Conservation (phyloP, 2,113 vertebrate species). For the Pomatorhinus ruficollis region DNA sequence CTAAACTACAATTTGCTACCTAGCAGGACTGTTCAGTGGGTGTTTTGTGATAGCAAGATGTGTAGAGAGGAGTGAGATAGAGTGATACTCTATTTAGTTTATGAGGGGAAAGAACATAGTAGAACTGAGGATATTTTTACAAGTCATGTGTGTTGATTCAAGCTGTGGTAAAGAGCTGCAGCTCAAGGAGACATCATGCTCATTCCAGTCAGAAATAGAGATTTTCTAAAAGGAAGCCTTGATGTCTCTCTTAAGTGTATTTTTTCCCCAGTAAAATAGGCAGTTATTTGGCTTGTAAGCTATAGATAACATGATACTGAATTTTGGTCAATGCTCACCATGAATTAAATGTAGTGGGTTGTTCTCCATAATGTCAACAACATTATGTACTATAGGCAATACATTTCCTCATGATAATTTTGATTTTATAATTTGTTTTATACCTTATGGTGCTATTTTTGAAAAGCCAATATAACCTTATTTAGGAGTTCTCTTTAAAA, state of each 20-base stretch:
- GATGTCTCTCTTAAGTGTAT: background rate
- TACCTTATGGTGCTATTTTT: background rate
- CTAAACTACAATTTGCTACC: background rate
- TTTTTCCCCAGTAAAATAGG: background rate
- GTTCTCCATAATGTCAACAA: background rate
- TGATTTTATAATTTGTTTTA: background rate
- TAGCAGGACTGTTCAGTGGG: background rate
- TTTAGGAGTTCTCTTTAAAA: background rate
- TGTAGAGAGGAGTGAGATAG: background rate
- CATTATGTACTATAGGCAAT: accelerated
- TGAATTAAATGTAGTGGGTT: background rate
- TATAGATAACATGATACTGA: background rate
- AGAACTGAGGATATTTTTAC: background rate
- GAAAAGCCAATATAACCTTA: background rate
- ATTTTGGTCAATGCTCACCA: background rate
- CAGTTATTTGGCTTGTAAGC: background rate
- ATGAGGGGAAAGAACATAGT: background rate
- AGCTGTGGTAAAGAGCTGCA: background rate
- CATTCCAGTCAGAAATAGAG: background rate
- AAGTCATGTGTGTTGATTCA: background rate
- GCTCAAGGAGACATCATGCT: background rate
- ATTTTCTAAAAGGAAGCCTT: background rate
- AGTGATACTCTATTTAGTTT: background rate
- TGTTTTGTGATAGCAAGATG: background rate
- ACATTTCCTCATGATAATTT: background rate